phyloP scores from a whole-genome alignment of 2,888 invertebrate genomes.

The Tricholauxania praeusta region DNA sequence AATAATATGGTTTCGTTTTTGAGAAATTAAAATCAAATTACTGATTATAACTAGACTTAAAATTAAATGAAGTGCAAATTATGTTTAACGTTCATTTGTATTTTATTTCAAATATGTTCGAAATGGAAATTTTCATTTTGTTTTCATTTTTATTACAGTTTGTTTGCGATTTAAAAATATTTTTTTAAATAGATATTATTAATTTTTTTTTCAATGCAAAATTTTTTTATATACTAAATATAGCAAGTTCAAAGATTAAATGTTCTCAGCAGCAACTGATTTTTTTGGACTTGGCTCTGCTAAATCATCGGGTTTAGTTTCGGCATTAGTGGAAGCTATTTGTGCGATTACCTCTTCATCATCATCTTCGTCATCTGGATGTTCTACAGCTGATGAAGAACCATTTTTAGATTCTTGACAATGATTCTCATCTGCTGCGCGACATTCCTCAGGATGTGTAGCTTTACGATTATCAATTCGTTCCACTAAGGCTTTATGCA shows the following conservation, averaged over 20 bases:
- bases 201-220: conserved; percentile 30
- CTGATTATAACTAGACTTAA: conserved; percentile 26
- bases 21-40: conserved; percentile 4
- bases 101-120: conserved; percentile 21
- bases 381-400: conserved; percentile 18
- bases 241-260: conserved; percentile 19
- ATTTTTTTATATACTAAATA: conserved; percentile 24
- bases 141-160: conserved; percentile 18
- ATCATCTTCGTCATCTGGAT: conserved; percentile 46
- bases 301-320: conserved; percentile 49
- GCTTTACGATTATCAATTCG: conserved; percentile 69
- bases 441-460: conserved; percentile 60
- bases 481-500: conserved; percentile 74
- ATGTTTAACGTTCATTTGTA: conserved; percentile 13
- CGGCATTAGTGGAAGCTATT: conserved; percentile 61
- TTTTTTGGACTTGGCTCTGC: conserved; percentile 64
- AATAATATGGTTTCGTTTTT: not conserved
- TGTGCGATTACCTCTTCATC: conserved; percentile 59
- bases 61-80: conserved; percentile 7
- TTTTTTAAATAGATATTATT: conserved; percentile 28
- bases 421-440: conserved; percentile 45
- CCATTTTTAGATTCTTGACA: conserved; percentile 52
- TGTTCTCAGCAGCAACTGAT: conserved; percentile 51
- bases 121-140: not conserved
- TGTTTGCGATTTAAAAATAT: conserved; percentile 26